Base-by-base conservation (phyloP, 2,888 invertebrate species). In the Abrostola triplasia region DNA sequence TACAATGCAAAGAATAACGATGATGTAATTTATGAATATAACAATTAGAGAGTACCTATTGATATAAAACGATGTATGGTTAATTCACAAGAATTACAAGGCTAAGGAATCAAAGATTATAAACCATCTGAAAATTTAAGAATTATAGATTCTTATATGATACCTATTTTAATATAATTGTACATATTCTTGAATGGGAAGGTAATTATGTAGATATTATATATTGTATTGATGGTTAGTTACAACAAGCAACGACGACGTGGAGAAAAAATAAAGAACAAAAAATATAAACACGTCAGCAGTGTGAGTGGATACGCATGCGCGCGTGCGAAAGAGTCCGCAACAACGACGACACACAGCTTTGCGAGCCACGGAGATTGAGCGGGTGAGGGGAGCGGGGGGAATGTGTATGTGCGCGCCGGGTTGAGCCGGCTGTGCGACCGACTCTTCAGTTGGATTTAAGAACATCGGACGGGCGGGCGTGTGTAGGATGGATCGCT, bases 391-490 rank as follows among this genome's bases (percentile, higher is more conserved):
- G 79, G 79, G 58, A 44, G 84, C 72, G 85, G 77, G 80, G 72
- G 70, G 81, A 57, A 79, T 75, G 80, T 70, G 74, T 80, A 81
- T 79, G 82, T 83, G 87, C 81, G 87, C 83, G 84, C 78, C 78
- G 80, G 79, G 82, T 80, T 83, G 77, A 88, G 87, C 88, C 88
- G 87, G 87, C 85, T 81, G 65, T 74, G 73, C 82, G 82, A 79
- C 80, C 79, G 73, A 84, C 84, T 89, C 88, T 64, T 86, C 91
- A 94, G 94, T 94, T 94, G 94, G 94, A 94, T 94, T 94, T 93
- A 84, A 93, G 93, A 94, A 94, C 94, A 94, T 94, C 94, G 86
- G 87, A 92, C 88, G 94, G 94, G 91, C 94, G 94, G 94, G 94
- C 93, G 94, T 94, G 94, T 93, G 84, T 92, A 92, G 93, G 84